phyloP scores from a whole-genome alignment of 2,797 vertebrate species.

The Mastacembelus armatus region DNA sequence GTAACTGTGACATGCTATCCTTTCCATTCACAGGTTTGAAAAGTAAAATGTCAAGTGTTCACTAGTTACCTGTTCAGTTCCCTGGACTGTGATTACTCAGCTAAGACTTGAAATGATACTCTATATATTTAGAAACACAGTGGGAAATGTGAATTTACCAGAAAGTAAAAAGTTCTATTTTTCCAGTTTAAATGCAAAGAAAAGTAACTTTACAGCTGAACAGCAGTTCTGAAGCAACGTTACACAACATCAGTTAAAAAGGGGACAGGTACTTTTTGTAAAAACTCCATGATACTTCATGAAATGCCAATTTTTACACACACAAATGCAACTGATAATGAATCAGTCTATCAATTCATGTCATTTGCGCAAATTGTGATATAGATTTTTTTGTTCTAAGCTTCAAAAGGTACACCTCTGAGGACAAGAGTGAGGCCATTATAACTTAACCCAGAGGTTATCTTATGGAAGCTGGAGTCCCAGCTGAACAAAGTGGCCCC shows the following conservation, averaged over 20 bases:
- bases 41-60: constrained; percentile 75
- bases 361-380: constrained; percentile 43
- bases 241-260: neutral
- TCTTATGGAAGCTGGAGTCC: neutral
- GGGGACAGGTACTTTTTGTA: constrained; percentile 14
- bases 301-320: neutral
- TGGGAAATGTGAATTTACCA: constrained; percentile 8
- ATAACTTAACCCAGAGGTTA: constrained; percentile 1
- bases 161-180: constrained; percentile 15
- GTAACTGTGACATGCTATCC: constrained; percentile 34
- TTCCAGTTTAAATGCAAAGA: neutral
- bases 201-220: constrained; percentile 6
- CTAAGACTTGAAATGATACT: constrained; percentile 20
- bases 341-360: constrained; percentile 30
- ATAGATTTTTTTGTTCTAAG: constrained; percentile 42
- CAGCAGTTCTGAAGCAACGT: neutral
- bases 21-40: constrained; percentile 65
- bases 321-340: neutral
- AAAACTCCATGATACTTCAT: constrained; percentile 15
- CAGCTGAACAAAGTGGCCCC: neutral
- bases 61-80: constrained; percentile 33
- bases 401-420: constrained; percentile 6
- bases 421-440: constrained; percentile 7
- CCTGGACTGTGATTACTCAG: constrained; percentile 25
- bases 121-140: constrained; percentile 17